A percentile compares a stretch with the other conserved stretches of the same genome.
These are phyloP conservation scores for Sipha flava DNA, from an alignment of 1,140 invertebrate species.

Conservation along the genomic window DNA sequence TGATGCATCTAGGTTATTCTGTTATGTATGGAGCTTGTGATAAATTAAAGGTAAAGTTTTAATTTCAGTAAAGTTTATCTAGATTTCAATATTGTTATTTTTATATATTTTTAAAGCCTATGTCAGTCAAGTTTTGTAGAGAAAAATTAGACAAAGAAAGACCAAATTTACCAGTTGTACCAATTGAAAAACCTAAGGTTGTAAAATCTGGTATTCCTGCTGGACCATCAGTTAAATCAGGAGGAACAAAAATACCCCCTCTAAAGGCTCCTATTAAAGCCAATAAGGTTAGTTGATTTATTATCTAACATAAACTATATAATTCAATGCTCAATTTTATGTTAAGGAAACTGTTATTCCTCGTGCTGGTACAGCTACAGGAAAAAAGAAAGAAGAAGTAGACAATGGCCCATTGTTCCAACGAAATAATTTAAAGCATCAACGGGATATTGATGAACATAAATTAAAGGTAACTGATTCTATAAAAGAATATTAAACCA, in stretches of 20 bases:
- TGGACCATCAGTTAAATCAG: slow-evolving; percentile 24
- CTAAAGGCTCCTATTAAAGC: neutral
- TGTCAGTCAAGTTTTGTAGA: neutral
- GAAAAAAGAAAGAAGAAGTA: slow-evolving; percentile 70
- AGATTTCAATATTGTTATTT: neutral
- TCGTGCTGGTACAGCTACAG: neutral
- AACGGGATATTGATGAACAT: slow-evolving; percentile 83
- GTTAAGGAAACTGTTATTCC: slow-evolving; percentile 17
- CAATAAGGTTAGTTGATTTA: neutral
- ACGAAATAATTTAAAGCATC: slow-evolving; percentile 81
- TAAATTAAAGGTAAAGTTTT: slow-evolving; percentile 58
- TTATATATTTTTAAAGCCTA: neutral
- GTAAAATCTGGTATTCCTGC: slow-evolving; percentile 26
- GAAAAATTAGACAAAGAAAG: slow-evolving; percentile 26
- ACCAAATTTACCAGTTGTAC: slow-evolving; percentile 2
- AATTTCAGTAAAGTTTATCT: neutral
- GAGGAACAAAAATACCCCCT: neutral
- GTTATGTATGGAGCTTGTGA: slow-evolving; percentile 66
- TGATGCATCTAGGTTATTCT: slow-evolving; percentile 87
- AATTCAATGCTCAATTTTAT: neutral
- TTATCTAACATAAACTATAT: neutral
- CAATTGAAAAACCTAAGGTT: slow-evolving; percentile 19
- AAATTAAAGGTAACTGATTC: slow-evolving; percentile 59
- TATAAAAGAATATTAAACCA: neutral
- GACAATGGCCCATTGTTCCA: slow-evolving; percentile 71